Base-by-base conservation (phyloP, 1,140 invertebrate genomes). In the Subanguina moxae region DNA sequence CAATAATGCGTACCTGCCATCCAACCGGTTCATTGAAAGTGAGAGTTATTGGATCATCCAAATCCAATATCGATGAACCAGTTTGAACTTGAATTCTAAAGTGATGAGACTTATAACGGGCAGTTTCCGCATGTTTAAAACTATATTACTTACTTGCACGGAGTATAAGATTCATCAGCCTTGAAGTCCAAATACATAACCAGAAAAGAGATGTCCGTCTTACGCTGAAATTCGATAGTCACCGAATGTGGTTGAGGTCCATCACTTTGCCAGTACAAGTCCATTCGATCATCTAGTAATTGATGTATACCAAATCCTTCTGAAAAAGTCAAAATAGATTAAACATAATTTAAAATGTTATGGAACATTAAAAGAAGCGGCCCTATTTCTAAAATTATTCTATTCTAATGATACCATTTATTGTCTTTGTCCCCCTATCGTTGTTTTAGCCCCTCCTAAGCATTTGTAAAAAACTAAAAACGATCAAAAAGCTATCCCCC, bases 221-320 rank as follows among this genome's bases (percentile, higher is more conserved):
- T 96, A 75, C 90, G 87, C 73, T 91, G 89, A 83, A 98, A 99
- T 80, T 97, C 93, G 72, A 98, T 94, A 82, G 97, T 98, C 0
- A 98, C 92, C 70, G 96, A 85, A 85, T 99, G 95, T 7, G 95
- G 95, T 67, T 97, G 87, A 76, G 95, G 93, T 0, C 95, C 95
- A 85, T 99, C 95, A 0, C 94, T 97, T 82, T 99, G 95, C 95
- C 95, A 99, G 84, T 96, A 99, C 0, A 93, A 96, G 74, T 97
- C 94, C 78, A 91, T 89, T 62, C 90, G 90, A 83, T 94, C 91
- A 84, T 97, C 94, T 71, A 93, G 84, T 23, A 98, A 83, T 82
- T 97, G 94, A 82, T 97, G 93, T 15, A 98, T 94, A 27, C 95
- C 95, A 87, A 95, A 96, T 57, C 94, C 93, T 91, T 74, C 78